Conservation (phyloP, 2,888 invertebrate species). For the Drosophila nr. perissopoda region DNA sequence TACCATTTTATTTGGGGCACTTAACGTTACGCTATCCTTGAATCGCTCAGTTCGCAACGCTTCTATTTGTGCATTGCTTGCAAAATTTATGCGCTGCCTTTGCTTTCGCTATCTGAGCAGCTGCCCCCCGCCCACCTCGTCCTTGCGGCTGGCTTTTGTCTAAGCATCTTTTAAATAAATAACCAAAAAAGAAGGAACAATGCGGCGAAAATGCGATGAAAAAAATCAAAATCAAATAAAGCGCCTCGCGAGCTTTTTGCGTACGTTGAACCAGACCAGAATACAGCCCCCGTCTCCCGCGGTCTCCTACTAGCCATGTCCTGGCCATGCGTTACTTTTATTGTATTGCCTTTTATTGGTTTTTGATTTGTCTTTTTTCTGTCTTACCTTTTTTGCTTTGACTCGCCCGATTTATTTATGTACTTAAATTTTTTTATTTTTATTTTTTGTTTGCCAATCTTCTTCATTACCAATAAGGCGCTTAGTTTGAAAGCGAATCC, state of each 20-base stretch:
- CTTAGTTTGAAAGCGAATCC: slow-evolving; percentile 66
- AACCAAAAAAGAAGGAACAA: slow-evolving; percentile 44
- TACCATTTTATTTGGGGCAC: slow-evolving; percentile 56
- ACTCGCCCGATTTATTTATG: slow-evolving; percentile 15
- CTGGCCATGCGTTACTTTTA: slow-evolving; percentile 42
- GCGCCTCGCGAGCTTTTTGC: slow-evolving; percentile 22
- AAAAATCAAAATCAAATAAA: slow-evolving; percentile 34
- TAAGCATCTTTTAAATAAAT: slow-evolving; percentile 79
- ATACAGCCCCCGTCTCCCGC: not conserved
- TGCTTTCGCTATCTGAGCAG: slow-evolving; percentile 49
- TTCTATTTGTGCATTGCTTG: slow-evolving; percentile 60
- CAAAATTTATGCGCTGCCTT: slow-evolving; percentile 79
- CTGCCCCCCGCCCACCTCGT: slow-evolving; percentile 1
- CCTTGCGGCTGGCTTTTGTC: slow-evolving; percentile 48
- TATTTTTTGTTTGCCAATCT: slow-evolving; percentile 20
- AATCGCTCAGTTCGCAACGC: slow-evolving; percentile 25
- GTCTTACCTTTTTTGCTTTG: slow-evolving; percentile 9
- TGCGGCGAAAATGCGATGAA: slow-evolving; percentile 19
- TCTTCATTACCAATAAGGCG: slow-evolving; percentile 66
- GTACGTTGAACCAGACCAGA: slow-evolving; percentile 62
- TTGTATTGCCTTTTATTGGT: slow-evolving; percentile 78
- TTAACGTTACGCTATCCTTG: slow-evolving; percentile 61
- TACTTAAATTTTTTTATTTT: not conserved
- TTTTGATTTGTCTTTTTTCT: slow-evolving; percentile 67
- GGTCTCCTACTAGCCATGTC: not conserved